These are phyloP conservation scores for Watsonalla cultraria DNA, from an alignment of 2,888 invertebrate genomes.

Conservation along the genomic window DNA sequence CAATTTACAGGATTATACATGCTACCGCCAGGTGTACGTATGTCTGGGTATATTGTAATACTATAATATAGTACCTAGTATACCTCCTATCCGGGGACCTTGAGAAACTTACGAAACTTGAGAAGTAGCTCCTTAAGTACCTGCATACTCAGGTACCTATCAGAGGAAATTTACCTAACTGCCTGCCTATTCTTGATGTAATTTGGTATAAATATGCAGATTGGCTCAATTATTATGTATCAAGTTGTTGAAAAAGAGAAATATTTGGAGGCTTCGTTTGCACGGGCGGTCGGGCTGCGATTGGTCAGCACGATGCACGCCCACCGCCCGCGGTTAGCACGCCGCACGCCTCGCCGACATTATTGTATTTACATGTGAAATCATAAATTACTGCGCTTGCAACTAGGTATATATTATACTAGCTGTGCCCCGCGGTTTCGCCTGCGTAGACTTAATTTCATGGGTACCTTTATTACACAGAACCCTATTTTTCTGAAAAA, in stretches of 20 bases:
- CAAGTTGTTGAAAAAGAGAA: slow-evolving; percentile 45
- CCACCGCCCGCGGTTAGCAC: slow-evolving; percentile 62
- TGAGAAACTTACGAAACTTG: no score
- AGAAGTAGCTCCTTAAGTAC: no score
- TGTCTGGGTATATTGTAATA: no score
- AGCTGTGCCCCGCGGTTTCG: no score
- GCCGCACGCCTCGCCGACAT: slow-evolving; percentile 36
- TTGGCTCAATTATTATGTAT: slow-evolving; percentile 47
- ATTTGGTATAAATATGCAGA: slow-evolving; percentile 61
- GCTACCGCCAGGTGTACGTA: no score
- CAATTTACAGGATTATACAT: no score
- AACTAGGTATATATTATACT: not conserved
- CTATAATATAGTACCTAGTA: no score
- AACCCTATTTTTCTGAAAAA: no score
- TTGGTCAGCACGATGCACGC: slow-evolving; percentile 58
- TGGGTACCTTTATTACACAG: no score
- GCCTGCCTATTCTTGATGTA: slow-evolving; percentile 19
- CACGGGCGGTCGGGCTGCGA: slow-evolving; percentile 32
- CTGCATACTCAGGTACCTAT: not conserved
- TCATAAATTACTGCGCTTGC: slow-evolving; percentile 45
- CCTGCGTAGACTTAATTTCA: no score
- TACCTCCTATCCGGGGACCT: no score
- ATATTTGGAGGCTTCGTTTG: slow-evolving; percentile 42
- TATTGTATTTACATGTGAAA: slow-evolving; percentile 52
- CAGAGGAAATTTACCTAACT: not conserved